Base-by-base conservation (phyloP, 2,113 vertebrate genomes). In the Brienomyrus brachyistius region DNA sequence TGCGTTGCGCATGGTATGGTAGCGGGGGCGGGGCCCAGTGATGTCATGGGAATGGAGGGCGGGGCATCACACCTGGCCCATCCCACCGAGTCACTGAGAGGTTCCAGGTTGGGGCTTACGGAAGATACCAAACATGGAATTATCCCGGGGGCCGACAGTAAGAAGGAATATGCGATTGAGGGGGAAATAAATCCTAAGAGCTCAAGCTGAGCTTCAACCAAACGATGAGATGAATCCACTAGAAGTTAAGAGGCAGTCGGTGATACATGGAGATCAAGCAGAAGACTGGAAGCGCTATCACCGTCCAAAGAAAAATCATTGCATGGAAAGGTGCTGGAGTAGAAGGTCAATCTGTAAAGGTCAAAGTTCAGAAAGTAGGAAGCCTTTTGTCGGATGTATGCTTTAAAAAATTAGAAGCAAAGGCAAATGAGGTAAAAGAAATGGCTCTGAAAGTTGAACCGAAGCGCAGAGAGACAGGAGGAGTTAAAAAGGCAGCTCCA, bases 1-100 rank as follows among this genome's bases (percentile, higher is more conserved):
- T 94, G 94, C 90, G 54, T 77, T 83, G 89, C 83, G 3, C 92
- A 93, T 23, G 92, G 91, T 93, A 93, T 94, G 91, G 31, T 80
- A 6, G 1, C 70, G 31, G 82, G 80, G 86, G 85, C 35, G 91
- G 62, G 89, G 91, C n/a, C 80, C 45, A 6, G 87, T 89, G 8
- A 52, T 54, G 27, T 56, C 45, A n/a, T n/a, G 45, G 13, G 15
- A 2, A 88, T 6, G 88, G 86, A 54, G 51, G 88, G 52, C n/a
- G 35, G 13, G 62, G 35, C 56, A 43, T 2, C 52, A 47, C 70
- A 45, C 3, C 51, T 31, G 52, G 31, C 13, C 45, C 85, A 13
- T 5, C 87, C 50, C 21, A 88, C 86, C 7, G 8, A 88, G 62
- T 31, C 74, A 85, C 86, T 70, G 40, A 19, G 9, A 43, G n/a